These are phyloP conservation scores for Solea solea DNA, from an alignment of 2,113 vertebrate genomes.

Conservation along the genomic window DNA sequence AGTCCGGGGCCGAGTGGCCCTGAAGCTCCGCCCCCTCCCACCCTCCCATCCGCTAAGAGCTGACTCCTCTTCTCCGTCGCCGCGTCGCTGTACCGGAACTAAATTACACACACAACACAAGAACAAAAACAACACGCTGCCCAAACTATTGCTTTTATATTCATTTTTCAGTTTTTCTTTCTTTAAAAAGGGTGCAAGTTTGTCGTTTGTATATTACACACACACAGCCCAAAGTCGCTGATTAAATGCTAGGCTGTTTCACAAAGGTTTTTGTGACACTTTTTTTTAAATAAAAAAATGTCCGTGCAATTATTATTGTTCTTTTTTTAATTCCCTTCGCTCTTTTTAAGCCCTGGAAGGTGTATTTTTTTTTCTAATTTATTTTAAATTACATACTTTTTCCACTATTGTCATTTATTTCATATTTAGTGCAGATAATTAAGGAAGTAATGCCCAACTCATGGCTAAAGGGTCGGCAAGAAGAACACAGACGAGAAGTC, in stretches of 20 bases:
- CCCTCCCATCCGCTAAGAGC: constrained; percentile 43
- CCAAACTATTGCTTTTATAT: constrained; percentile 98
- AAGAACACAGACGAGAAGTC: constrained; percentile 70
- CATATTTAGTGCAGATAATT: constrained; percentile 97
- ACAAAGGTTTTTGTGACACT: constrained; percentile 90
- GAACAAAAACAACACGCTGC: constrained; percentile 90
- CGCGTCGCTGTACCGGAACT: constrained; percentile 85
- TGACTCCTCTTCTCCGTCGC: constrained; percentile 32
- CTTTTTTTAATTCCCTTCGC: constrained; percentile 87
- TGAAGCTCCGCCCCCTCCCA: constrained; percentile 42
- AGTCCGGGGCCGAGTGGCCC: constrained; percentile 48
- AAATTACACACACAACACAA: constrained; percentile 89
- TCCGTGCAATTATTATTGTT: constrained; percentile 83
- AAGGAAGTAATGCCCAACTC: constrained; percentile 97
- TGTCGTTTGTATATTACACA: constrained; percentile 83
- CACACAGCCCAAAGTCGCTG: constrained; percentile 90
- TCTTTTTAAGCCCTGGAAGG: constrained; percentile 93
- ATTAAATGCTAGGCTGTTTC: constrained; percentile 90
- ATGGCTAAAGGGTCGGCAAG: constrained; percentile 88
- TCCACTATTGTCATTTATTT: constrained; percentile 70
- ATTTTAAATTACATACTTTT: constrained; percentile 75
- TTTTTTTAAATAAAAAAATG: constrained; percentile 83
- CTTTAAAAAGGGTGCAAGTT: constrained; percentile 95
- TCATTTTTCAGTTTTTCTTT: constrained; percentile 83
- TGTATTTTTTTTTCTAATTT: constrained; percentile 76